Evolutionary conservation across 2,113 vertebrate genomes (phyloP), one percentile per base, ranked within the genome.

Genomic region (Pleuronectes platessa): DNA sequence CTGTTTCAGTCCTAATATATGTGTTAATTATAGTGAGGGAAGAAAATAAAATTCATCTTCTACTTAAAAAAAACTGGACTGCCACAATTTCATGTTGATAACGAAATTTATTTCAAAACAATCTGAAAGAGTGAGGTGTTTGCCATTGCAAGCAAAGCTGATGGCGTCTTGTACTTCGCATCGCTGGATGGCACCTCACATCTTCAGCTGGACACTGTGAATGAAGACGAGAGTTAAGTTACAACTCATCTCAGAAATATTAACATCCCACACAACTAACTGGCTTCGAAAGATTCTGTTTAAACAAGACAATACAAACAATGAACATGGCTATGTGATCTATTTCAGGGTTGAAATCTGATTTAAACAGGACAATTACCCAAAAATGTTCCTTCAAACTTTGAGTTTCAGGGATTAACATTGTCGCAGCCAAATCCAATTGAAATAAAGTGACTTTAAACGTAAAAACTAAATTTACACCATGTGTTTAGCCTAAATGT

Each of bases 21-120:
- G 24, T 45, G 21, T 18, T 24, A 10, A 37, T 10, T 37, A 37
- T 37, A 27, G 2, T 0, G 13, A 21, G 0, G 20, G n/a, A 10
- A 11, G 17, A 37, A 42, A n/a, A 6, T 4, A n/a, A 11, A 0
- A 5, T 42, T 62, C 0, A 31, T 20, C 1, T 37, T 20, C 8
- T 53, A 20, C 3, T 14, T 10, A 2, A 60, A 56, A 9, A 58
- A 61, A 26, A 65, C 51, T 61, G 4, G 58, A 76, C 24, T 24
- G 4, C 3, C 11, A 79, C n/a, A 15, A 21, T 37, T 63, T 63
- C 59, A 78, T 84, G 65, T 88, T 14, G 71, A 78, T 40, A 79
- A 59, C 68, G 68, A 84, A 70, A 64, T 93, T 94, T 93, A 93
- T 94, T 93, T 89, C 68, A 89, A 85, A 87, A 88, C 82, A 45